A percentile compares a stretch with the other conserved stretches of the same genome.
Conservation (phyloP, 2,888 invertebrate species). For the Coleophora deauratella region DNA sequence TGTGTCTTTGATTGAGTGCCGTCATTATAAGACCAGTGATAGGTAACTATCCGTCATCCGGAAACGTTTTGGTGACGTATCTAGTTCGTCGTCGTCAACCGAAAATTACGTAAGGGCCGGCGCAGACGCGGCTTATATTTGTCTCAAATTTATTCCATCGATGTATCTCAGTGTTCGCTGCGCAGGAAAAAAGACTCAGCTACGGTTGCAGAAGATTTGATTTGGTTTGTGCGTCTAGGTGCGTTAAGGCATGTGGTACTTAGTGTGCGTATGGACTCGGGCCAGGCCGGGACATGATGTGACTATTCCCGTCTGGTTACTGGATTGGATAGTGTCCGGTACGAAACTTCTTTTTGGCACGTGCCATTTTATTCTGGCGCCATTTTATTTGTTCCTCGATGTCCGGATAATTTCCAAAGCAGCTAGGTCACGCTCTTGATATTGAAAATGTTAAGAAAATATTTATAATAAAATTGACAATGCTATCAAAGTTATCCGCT, state of each 20-base stretch:
- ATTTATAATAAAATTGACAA: too few relatives aligned
- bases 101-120: slow-evolving; percentile 62
- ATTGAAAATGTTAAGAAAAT: too few relatives aligned
- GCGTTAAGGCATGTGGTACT: slow-evolving; percentile 30
- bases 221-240: slow-evolving; percentile 15
- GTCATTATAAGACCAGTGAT: slow-evolving; percentile 30
- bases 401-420: not conserved
- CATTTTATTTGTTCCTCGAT: slow-evolving; percentile 23
- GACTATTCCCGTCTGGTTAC: slow-evolving; percentile 71
- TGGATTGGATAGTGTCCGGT: slow-evolving; percentile 50
- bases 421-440: not conserved
- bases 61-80: slow-evolving; percentile 62
- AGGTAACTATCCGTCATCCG: slow-evolving; percentile 51
- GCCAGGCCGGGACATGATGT: slow-evolving; percentile 68
- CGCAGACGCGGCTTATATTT: slow-evolving; percentile 64
- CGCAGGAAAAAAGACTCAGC: slow-evolving; percentile 34
- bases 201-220: slow-evolving; percentile 41
- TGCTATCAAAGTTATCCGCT: too few relatives aligned
- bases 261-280: slow-evolving; percentile 49
- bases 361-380: slow-evolving; percentile 52
- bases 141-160: slow-evolving; percentile 31
- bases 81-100: slow-evolving; percentile 58
- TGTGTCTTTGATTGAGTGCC: slow-evolving; percentile 34
- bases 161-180: slow-evolving; percentile 31
- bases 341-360: slow-evolving; percentile 48